Evolutionary conservation across 1,140 invertebrate genomes (phyloP), one percentile per base, ranked within the genome.

Genomic region (Linepithema humile): DNA sequence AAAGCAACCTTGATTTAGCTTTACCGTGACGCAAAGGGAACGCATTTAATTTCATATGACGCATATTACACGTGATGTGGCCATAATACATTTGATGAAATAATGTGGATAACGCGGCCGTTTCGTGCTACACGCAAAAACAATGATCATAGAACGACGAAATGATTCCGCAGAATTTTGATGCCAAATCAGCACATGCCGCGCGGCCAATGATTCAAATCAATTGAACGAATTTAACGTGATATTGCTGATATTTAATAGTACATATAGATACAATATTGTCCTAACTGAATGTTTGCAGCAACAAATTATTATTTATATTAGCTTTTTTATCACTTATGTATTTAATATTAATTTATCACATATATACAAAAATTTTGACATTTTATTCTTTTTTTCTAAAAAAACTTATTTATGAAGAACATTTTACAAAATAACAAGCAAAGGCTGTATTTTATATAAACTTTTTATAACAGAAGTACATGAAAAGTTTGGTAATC

Each of bases 11-110:
- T 80, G 53, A 55, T 88, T 87, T 67, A 75, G 35, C 45, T 83
- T 86, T 57, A 20, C 53, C 65, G n/a, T 70, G 20, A 67, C 40
- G 20, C 45, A 50, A 10, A 12, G 23, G 40, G 32, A 29, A 53
- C 48, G 69, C 29, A 65, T 65, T 85, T 84, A 88, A 88, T 88
- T 85, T 82, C 62, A 50, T 50, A 48, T 88, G 84, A 88, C 69
- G 83, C 48, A 48, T 29, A 62, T 74, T 53, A 38, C 87, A 89
- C 84, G 84, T 84, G 48, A 88, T 6, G 9, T 9, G 20, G 40
- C 23, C 67, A 60, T 67, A 78, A 59, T 70, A 59, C 2, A 65
- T 29, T 26, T 88, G 85, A 85, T 89, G 69, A 85, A 83, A 82
- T 88, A 88, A 88, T 87, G 32, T 20, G 29, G 53, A 64, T 84